Conservation (phyloP, 2,797 vertebrate genomes). For the Lepus oiostolus region DNA sequence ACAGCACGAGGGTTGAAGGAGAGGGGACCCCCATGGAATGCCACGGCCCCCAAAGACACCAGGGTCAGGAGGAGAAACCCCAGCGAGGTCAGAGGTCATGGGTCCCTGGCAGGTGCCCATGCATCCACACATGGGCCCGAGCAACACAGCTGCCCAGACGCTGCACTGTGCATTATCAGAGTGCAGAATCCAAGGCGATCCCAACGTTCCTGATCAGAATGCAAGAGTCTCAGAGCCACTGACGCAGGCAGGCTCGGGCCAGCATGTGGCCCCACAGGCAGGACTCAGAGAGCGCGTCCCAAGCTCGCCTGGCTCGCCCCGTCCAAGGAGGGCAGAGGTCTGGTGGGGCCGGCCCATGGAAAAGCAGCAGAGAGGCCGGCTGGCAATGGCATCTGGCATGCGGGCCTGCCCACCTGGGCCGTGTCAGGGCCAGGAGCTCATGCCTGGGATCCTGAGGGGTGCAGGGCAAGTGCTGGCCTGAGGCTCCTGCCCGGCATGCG, state of each 20-base stretch:
- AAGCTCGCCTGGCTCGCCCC: no score
- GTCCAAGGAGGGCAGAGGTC: background rate
- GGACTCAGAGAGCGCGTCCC: no score
- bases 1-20: background rate
- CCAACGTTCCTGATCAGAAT: no score
- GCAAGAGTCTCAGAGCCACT: rapidly evolving
- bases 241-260: rapidly evolving
- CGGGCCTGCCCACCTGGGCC: background rate
- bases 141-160: background rate
- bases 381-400: no score
- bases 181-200: background rate
- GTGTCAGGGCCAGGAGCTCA: no score
- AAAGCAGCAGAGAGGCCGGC: background rate
- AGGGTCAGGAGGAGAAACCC: no score
- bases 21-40: background rate
- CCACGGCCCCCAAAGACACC: background rate
- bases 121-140: rapidly evolving
- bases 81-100: no score
- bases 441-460: background rate
- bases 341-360: no score
- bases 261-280: no score
- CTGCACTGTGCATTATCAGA: background rate
- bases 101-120: no score
- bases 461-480: background rate
- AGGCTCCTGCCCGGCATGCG: no score